A percentile compares a stretch with the other conserved stretches of the same genome.
Conservation (phyloP, 1,140 invertebrate species). For the Rhyacophila brunnea region DNA sequence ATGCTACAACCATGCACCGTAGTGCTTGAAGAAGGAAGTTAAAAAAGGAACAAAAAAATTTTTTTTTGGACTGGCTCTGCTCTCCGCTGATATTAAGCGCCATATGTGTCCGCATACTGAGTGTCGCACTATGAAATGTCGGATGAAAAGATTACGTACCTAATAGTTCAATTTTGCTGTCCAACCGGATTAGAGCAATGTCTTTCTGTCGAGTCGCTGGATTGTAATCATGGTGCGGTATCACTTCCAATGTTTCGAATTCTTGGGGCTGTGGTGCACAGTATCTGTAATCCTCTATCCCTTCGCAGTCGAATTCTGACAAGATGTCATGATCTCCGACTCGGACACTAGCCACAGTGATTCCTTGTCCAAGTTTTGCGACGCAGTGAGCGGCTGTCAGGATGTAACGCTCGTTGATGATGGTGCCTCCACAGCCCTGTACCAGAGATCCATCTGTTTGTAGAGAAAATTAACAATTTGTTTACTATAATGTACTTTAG, state of each 20-base stretch:
- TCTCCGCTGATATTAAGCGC: no score
- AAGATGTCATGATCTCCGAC: conserved; percentile 63
- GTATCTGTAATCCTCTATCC: conserved; percentile 40
- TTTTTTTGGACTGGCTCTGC: no score
- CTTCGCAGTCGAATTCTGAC: conserved; percentile 61
- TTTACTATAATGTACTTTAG: no score
- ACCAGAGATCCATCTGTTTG: not conserved
- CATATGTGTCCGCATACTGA: no score
- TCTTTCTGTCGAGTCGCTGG: conserved; percentile 54
- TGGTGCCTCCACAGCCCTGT: conserved; percentile 60
- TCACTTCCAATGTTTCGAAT: conserved; percentile 54
- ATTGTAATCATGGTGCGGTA: conserved; percentile 58
- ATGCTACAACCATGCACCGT: no score
- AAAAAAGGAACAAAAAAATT: no score
- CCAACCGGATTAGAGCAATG: conserved; percentile 57
- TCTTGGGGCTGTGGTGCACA: conserved; percentile 62
- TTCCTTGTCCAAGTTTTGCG: conserved; percentile 35
- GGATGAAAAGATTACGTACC: no score
- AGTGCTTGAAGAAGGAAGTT: no score
- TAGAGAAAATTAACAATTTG: conserved; percentile 34
- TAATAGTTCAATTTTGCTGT: conserved; percentile 35
- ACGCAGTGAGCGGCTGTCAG: conserved; percentile 74
- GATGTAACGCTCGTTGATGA: conserved; percentile 65
- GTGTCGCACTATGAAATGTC: no score
- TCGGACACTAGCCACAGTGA: conserved; percentile 48